Percentiles rank a stretch among this genome's conserved stretches.
phyloP scores from a whole-genome alignment of 1,140 invertebrate species.

The Sweltsa coloradensis region DNA sequence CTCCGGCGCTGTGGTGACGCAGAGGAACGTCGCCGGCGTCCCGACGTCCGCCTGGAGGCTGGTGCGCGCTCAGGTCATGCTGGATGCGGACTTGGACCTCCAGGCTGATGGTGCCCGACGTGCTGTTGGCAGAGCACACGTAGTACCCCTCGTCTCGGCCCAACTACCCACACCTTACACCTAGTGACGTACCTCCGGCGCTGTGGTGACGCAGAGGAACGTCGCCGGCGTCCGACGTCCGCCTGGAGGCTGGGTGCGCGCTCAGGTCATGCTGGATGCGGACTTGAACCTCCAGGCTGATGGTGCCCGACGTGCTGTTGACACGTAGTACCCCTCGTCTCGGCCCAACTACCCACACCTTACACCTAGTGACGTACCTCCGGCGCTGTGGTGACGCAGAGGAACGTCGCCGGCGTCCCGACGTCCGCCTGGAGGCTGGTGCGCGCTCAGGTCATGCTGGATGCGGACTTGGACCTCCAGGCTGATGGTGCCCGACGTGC shows the following conservation, averaged over 20 bases:
- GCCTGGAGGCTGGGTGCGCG: constrained; percentile 15
- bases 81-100: constrained; percentile 26
- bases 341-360: too few relatives aligned
- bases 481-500: constrained; percentile 25
- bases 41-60: constrained; percentile 9
- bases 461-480: constrained; percentile 26
- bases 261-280: constrained; percentile 26
- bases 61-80: constrained; percentile 25
- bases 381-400: constrained; percentile 25
- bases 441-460: constrained; percentile 24
- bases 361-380: too few relatives aligned
- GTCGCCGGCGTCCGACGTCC: constrained; percentile 18
- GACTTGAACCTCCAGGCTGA: constrained; percentile 23
- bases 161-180: too few relatives aligned
- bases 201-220: constrained; percentile 27
- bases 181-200: constrained; percentile 23
- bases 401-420: constrained; percentile 23
- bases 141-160: constrained; percentile 31
- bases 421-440: constrained; percentile 13
- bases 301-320: constrained; percentile 27
- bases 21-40: constrained; percentile 26
- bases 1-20: constrained; percentile 22
- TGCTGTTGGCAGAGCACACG: constrained; percentile 30
- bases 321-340: too few relatives aligned
- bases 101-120: constrained; percentile 22